These are phyloP conservation scores for Oriolus oriolus DNA, from an alignment of 2,113 vertebrate genomes.

Conservation along the genomic window DNA sequence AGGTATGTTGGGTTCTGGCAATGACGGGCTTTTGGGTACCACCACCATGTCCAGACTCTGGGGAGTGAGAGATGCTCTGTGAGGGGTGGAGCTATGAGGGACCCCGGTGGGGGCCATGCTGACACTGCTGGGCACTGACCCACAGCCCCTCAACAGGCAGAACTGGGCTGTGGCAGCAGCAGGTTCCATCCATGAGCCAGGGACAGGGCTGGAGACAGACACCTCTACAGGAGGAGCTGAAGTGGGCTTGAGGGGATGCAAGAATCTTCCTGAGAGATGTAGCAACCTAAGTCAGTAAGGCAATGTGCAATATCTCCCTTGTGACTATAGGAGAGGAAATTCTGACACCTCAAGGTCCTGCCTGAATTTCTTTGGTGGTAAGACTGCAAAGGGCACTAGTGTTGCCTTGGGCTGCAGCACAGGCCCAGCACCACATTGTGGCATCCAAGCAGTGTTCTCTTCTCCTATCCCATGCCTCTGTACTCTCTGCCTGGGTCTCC, in stretches of 20 bases:
- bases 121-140: neutral
- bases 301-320: neutral
- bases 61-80: neutral
- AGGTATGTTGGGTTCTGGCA: neutral
- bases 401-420: fast-evolving
- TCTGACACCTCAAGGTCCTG: neutral
- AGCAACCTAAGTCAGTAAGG: neutral
- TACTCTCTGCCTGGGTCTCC: neutral
- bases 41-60: neutral
- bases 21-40: neutral
- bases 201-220: neutral
- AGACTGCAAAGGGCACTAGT: neutral
- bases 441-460: neutral
- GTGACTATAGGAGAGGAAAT: neutral
- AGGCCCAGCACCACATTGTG: neutral
- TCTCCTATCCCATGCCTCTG: neutral
- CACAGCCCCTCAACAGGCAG: neutral
- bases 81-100: fast-evolving
- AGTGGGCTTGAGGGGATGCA: neutral
- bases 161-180: neutral
- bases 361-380: neutral
- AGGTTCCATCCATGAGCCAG: neutral
- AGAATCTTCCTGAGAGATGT: neutral
- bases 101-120: neutral
- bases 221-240: neutral